Evolutionary conservation across 2,888 invertebrate genomes (phyloP), one percentile per base, ranked within the genome.

Genomic region (Brachylomia viminalis): DNA sequence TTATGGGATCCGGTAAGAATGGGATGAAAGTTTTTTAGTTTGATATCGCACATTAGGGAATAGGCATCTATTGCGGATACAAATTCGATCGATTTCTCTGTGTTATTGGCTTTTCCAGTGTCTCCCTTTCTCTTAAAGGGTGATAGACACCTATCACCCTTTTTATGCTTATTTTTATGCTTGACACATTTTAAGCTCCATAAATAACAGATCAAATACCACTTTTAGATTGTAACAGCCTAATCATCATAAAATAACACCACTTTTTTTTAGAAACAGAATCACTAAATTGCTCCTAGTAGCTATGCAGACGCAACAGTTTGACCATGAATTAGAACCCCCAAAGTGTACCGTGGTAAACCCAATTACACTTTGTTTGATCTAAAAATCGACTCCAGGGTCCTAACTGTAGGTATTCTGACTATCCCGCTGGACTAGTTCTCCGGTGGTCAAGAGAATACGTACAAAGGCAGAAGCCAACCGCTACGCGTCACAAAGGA

Each of bases 401-500:
- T 54, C 49, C 49, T 56, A 45, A 65, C 65, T 27, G 49, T 49
- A 45, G 56, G 54, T 68, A 72, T 69, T 54, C 59, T n/a, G 30
- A 42, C 52, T 52, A 65, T 52, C 58, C 52, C 52, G 23, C 30
- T 30, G 27, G 58, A 69, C 52, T n/a, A 58, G 56, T 56, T 52
- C 52, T 82, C n/a, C 38, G 49, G 54, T 52, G 77, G 73, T 84
- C 56, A 58, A 45, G 45, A 64, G 67, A 68, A 49, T 73, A 70
- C 52, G 47, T 47, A 54, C 74, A 83, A 70, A 62, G 61, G 61
- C 45, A 33, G 33, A 20, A 20, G 49, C 62, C 49, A 30, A 61
- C 71, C 64, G 33, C 58, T 38, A 61, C 20, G 45, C 49, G 27
- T 47, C 56, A 71, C 74, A 79, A 79, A 83, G 75, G 75, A 83